A percentile compares a stretch with the other conserved stretches of the same genome.
Evolutionary conservation across 1,140 invertebrate species (phyloP).

Genomic region (Ruditapes philippinarum): DNA sequence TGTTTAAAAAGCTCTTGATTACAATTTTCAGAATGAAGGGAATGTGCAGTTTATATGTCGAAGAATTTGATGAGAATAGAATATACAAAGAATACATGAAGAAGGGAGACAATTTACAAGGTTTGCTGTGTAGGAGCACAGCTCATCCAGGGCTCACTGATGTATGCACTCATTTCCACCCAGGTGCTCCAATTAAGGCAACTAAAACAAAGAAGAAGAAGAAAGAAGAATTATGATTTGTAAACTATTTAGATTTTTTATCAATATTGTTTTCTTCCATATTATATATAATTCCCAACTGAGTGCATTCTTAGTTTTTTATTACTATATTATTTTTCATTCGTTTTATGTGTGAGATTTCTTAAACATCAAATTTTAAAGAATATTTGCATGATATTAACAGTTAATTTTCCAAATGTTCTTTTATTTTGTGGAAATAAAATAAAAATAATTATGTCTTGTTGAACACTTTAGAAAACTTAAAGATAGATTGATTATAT

Average conservation of each 20-base stretch:
- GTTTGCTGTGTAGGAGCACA: conserved; percentile 72
- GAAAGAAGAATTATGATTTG: conserved; percentile 20
- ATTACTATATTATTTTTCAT: no score
- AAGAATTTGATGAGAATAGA: conserved; percentile 80
- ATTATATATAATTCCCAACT: no score
- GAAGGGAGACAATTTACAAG: conserved; percentile 59
- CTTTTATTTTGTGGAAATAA: no score
- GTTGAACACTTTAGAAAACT: no score
- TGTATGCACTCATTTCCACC: conserved; percentile 30
- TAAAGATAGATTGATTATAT: no score
- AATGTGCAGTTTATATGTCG: conserved; percentile 79
- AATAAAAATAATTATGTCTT: no score
- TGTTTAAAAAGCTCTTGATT: no score
- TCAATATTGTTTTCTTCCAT: background rate
- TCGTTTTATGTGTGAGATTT: no score
- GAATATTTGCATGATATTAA: no score
- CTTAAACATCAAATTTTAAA: no score
- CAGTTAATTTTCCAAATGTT: no score
- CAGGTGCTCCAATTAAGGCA: background rate
- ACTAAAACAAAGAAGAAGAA: background rate
- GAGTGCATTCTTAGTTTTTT: no score
- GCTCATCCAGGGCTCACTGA: conserved; percentile 24
- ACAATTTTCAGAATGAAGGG: conserved; percentile 76
- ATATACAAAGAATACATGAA: conserved; percentile 77
- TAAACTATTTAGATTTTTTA: background rate